Evolutionary conservation across 2,113 vertebrate species (phyloP).

Genomic region (Bettongia penicillata): DNA sequence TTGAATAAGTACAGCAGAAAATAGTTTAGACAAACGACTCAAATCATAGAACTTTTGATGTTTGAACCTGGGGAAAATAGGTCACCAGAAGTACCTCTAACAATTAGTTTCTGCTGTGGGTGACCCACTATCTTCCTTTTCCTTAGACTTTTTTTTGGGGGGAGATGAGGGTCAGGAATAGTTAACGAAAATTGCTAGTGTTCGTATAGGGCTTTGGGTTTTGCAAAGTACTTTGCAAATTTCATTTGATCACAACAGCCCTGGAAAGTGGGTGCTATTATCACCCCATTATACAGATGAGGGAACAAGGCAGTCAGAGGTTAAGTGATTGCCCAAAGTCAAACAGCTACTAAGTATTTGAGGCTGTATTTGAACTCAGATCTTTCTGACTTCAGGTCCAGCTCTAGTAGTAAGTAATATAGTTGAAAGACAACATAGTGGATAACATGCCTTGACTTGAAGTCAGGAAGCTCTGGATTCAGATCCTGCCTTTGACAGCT

Average conservation of each 20-base stretch:
- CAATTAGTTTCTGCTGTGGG: not conserved
- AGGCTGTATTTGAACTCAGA: not conserved
- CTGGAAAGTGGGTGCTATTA: not conserved
- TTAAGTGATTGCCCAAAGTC: not conserved
- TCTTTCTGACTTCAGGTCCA: not conserved
- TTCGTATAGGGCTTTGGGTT: not conserved
- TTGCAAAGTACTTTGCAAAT: not conserved
- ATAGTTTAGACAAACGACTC: not conserved
- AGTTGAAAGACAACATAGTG: not conserved
- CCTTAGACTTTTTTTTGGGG: not conserved
- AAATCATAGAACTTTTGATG: slow-evolving; percentile 5
- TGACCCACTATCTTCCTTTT: not conserved
- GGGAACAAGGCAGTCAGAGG: not conserved
- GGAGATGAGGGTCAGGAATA: not conserved
- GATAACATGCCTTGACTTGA: not conserved
- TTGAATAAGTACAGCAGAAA: not conserved
- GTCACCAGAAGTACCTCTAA: not conserved
- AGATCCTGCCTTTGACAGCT: not conserved
- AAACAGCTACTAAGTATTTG: not conserved
- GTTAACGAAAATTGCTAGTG: not conserved
- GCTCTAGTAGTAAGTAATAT: not conserved
- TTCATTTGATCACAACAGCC: not conserved
- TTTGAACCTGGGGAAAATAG: slow-evolving; percentile 1
- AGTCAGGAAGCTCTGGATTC: not conserved
- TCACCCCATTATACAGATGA: not conserved